Percentiles rank a stretch among this genome's conserved stretches.
phyloP scores from a whole-genome alignment of 2,888 invertebrate species.

The Aphidoletes aphidimyza region DNA sequence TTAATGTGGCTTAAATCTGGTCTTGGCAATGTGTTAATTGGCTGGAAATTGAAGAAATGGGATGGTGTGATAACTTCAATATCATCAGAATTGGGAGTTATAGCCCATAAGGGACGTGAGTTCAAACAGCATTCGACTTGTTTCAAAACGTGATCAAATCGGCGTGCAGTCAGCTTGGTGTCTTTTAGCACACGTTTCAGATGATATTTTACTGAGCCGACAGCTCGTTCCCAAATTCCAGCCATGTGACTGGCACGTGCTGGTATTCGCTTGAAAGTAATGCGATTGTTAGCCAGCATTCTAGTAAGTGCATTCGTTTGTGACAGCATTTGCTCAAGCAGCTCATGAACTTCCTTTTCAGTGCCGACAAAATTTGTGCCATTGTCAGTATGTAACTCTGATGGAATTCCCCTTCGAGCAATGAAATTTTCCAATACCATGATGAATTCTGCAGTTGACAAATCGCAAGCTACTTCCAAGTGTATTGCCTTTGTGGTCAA shows the following conservation, averaged over 20 bases:
- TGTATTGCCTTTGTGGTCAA: neutral
- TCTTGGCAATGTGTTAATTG: neutral
- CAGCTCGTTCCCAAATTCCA: too few relatives aligned
- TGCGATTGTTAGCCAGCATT: neutral
- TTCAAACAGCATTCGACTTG: neutral
- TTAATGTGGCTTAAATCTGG: neutral
- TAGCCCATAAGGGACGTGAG: neutral
- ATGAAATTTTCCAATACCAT: slow-evolving; percentile 9
- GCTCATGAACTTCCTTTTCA: neutral
- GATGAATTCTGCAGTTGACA: neutral
- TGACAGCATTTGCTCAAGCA: neutral
- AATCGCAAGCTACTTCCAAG: neutral
- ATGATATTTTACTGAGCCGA: too few relatives aligned
- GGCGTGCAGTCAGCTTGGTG: too few relatives aligned
- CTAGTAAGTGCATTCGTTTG: neutral
- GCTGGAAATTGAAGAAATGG: neutral
- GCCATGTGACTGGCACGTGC: too few relatives aligned
- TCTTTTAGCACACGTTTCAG: too few relatives aligned
- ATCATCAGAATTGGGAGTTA: neutral
- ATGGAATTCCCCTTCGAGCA: neutral
- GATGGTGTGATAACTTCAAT: neutral
- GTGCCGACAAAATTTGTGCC: slow-evolving; percentile 26
- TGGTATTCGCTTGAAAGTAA: slow-evolving; percentile 59
- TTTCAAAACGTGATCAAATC: neutral
- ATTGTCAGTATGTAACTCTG: neutral